These are phyloP conservation scores for Medauroidea extradentata DNA, from an alignment of 1,140 invertebrate genomes.

Conservation along the genomic window DNA sequence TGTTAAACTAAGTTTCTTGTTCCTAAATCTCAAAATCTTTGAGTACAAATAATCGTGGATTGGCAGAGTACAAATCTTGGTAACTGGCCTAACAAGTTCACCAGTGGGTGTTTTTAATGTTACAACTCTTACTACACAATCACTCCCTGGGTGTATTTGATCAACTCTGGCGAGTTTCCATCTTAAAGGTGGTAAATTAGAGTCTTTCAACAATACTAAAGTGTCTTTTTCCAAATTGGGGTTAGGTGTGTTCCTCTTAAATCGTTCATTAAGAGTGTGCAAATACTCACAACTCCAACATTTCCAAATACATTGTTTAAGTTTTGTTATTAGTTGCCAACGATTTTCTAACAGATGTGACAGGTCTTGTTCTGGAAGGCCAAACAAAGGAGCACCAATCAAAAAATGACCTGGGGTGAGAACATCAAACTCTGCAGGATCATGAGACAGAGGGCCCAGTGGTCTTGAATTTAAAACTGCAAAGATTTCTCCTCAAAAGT, in stretches of 20 bases:
- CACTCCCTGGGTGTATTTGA: too few species aligned
- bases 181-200: too few species aligned
- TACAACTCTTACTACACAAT: too few species aligned
- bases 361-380: conserved; percentile 19
- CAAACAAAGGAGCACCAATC: conserved; percentile 18
- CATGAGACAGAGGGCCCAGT: conserved; percentile 22
- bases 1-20: too few species aligned
- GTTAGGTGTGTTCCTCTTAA: conserved; percentile 23
- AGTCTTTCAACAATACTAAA: too few species aligned
- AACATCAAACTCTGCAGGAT: conserved; percentile 27
- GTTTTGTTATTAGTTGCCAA: conserved; percentile 26
- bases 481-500: conserved; percentile 35
- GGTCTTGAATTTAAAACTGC: conserved; percentile 33
- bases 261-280: conserved; percentile 24
- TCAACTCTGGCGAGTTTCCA: too few species aligned
- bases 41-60: too few species aligned
- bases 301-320: conserved; percentile 34
- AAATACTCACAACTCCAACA: conserved; percentile 35
- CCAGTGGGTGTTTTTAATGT: too few species aligned
- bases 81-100: too few species aligned
- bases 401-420: conserved; percentile 33
- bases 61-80: too few species aligned
- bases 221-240: too few species aligned
- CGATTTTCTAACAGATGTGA: conserved; percentile 13
- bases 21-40: too few species aligned